Base-by-base conservation (phyloP, 2,113 vertebrate species). In the Actenoides hombroni region DNA sequence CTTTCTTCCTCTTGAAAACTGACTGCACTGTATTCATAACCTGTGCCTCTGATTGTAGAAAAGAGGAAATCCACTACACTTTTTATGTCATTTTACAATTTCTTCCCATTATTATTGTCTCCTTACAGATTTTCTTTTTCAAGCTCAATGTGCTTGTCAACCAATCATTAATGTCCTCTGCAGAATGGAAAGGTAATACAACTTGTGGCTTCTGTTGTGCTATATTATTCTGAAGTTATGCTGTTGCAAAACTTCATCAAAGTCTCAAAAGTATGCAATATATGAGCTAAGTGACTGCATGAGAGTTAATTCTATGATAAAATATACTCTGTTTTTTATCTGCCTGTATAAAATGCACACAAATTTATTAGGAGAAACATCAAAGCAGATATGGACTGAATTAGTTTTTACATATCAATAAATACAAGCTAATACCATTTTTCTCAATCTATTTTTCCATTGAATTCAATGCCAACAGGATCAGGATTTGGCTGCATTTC, bases 341-440 rank as follows among this genome's bases (percentile, higher is more conserved):
- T 93, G 57, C 77, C 69, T 25, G 13, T n/a, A 33, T 76, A 94
- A 95, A 85, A 69, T 76, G 67, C 40, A 68, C 84, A 96, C 63
- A 94, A 94, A 94, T 97, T 91, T 91, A 81, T 96, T 95, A 90
- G 79, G 59, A 90, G 80, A 95, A 95, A 97, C 82, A 93, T 65
- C 74, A 97, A 97, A 94, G 89, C n/a, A 94, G 90, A 94, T 91
- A 80, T 93, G 88, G 68, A 75, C 77, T 96, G 95, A 97, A 93
- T 96, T 96, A 96, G 79, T 93, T 95, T 96, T 97, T 97, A 86
- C 69, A 92, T 95, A 93, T 94, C 82, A 95, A 92, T 92, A 90
- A 79, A 81, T 90, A 90, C 75, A 86, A 93, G 67, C 83, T 92
- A 96, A 96, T 75, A 94, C 29, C 80, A 78, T 88, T 93, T 95